Evolutionary conservation across 2,113 vertebrate genomes (phyloP), one percentile per base, ranked within the genome.

Genomic region (Atlantisia rogersi): DNA sequence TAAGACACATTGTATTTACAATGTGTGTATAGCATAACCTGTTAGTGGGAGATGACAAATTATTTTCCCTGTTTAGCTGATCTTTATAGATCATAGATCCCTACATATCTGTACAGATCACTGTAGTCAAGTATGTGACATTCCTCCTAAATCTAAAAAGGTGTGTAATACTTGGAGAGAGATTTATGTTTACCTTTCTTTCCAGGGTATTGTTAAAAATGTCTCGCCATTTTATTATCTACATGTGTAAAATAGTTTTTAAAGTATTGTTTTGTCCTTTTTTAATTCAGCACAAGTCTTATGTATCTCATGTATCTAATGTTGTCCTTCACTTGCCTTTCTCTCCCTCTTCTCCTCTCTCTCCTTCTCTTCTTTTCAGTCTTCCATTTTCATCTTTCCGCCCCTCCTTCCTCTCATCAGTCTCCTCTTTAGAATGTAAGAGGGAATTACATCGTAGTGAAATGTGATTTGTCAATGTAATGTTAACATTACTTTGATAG

Each of bases 121-220:
- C 58, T 55, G 14, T 92, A 91, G 89, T 91, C 68, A 82, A 82
- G 42, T 78, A 39, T 32, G 4, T 65, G 40, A 44, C 58, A n/a
- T 78, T 65, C 31, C 74, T 94, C 96, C 17, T 46, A 71, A 83
- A 92, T 79, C 44, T 80, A 29, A 70, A 95, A 77, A 82, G 32
- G 4, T 14, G 2, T 87, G 67, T 93, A 77, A 40, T 91, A 63
- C 22, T 92, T 79, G 25, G 32, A 60, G 71, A 94, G 95, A 75
- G 53, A 76, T 52, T 85, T 77, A 48, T 58, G 21, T 50, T 80
- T 71, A 44, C 14, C 19, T 93, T 94, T 32, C 56, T 91, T 93
- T 62, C 70, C n/a, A 82, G 64, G 25, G 26, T 24, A 50, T 39
- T 37, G 62, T 92, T 90, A 56, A 95, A 86, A 90, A 70, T 75